phyloP scores from a whole-genome alignment of 2,797 vertebrate species.

The Lepus oiostolus region DNA sequence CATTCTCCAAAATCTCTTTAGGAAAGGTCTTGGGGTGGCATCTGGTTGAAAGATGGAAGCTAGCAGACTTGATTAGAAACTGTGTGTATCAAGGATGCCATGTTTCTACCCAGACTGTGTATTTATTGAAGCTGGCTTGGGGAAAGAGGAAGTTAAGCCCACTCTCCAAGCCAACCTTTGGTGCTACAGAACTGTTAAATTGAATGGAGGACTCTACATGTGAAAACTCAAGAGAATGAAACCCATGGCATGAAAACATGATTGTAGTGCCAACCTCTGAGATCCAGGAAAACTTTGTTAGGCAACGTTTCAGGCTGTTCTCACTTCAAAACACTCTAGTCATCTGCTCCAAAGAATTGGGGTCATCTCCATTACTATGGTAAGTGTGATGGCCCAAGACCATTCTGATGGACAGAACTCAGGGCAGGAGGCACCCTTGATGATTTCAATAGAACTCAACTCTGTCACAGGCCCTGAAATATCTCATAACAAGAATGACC shows the following conservation, averaged over 20 bases:
- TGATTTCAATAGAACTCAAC: not conserved
- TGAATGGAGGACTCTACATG: not conserved
- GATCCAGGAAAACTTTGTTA: not conserved
- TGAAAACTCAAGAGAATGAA: conserved; percentile 38
- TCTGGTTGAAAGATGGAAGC: conserved; percentile 26
- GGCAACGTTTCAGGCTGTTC: not conserved
- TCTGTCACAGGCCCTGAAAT: not conserved
- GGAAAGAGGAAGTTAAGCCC: not conserved
- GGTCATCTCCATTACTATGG: too few species aligned
- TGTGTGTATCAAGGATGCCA: not conserved
- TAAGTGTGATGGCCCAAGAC: not conserved
- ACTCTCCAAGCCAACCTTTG: not conserved
- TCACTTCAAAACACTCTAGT: conserved; percentile 14
- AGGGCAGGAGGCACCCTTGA: not conserved
- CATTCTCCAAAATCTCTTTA: conserved; percentile 45
- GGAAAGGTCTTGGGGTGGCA: not conserved
- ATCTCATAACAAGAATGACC: conserved; percentile 1
- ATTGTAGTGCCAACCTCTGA: not conserved
- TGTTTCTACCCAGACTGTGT: not conserved
- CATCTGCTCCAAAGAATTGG: not conserved
- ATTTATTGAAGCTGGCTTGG: not conserved
- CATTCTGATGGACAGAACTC: not conserved
- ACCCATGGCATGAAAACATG: not conserved
- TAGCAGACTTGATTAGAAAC: conserved; percentile 28
- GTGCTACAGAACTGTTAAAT: not conserved